Evolutionary conservation across 2,113 vertebrate genomes (phyloP).

Genomic region (Machaerirhynchus nigripectus): DNA sequence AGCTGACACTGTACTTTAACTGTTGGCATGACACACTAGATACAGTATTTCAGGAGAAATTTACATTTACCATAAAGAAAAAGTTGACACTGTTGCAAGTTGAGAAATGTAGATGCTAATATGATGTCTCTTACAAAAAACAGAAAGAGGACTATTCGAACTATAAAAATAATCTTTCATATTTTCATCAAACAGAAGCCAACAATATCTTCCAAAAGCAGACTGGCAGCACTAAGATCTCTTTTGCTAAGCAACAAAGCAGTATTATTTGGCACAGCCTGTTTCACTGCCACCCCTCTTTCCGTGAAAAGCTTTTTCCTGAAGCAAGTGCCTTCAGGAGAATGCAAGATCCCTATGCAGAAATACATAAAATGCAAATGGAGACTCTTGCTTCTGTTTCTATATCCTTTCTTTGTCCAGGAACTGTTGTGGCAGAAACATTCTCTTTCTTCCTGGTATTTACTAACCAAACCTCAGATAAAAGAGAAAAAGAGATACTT

Average conservation of each 20-base stretch:
- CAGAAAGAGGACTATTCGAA: background rate
- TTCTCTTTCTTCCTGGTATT: background rate
- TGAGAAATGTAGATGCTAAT: background rate
- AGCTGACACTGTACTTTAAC: background rate
- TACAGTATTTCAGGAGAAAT: background rate
- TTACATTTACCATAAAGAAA: background rate
- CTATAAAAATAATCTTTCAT: background rate
- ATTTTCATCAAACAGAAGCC: background rate
- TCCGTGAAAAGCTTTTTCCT: background rate
- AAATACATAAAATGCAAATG: background rate
- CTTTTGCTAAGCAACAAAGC: background rate
- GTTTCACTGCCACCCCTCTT: background rate
- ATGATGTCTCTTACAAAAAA: background rate
- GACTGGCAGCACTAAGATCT: background rate
- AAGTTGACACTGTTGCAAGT: background rate
- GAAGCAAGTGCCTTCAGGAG: background rate
- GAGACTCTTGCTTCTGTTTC: background rate
- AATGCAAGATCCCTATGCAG: background rate
- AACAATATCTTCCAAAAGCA: background rate
- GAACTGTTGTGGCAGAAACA: background rate
- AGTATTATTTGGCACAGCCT: background rate
- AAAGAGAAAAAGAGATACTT: background rate
- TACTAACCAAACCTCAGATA: background rate
- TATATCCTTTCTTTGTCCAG: background rate
- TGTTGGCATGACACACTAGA: background rate